These are phyloP conservation scores for Magallana ariakensis DNA, from an alignment of 1,140 invertebrate species.

Conservation along the genomic window DNA sequence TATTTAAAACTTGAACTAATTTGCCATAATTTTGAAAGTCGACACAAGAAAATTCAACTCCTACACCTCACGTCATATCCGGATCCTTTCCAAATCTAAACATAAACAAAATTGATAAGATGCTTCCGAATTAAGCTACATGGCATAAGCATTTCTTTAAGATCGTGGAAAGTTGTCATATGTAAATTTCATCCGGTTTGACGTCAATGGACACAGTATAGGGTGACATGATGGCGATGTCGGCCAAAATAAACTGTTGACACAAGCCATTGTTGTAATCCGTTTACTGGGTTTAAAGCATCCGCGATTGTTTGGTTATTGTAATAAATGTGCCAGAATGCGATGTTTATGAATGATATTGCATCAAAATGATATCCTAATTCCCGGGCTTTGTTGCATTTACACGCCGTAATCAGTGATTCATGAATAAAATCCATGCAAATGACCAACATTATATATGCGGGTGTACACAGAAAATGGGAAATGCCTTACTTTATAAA, in stretches of 20 bases:
- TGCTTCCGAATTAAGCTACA: neutral
- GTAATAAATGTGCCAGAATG: slow-evolving; percentile 10
- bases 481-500: too few relatives aligned
- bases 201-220: neutral
- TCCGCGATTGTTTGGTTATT: slow-evolving; percentile 27
- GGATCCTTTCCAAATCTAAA: neutral
- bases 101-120: neutral
- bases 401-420: neutral
- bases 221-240: slow-evolving; percentile 4
- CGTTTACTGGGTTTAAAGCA: slow-evolving; percentile 26
- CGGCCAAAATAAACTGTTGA: slow-evolving; percentile 7
- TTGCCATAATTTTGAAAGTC: too few relatives aligned
- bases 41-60: too few relatives aligned
- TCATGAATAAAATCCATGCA: neutral
- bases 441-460: neutral
- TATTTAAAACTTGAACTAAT: too few relatives aligned
- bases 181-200: slow-evolving; percentile 2
- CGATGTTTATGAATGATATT: slow-evolving; percentile 1
- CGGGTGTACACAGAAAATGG: too few relatives aligned
- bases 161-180: neutral
- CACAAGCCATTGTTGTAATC: slow-evolving; percentile 21
- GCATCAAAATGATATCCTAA: slow-evolving; percentile 23
- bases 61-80: neutral
- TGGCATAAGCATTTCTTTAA: neutral
- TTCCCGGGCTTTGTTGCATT: neutral